phyloP scores from a whole-genome alignment of 2,797 vertebrate genomes.

The Dipus sagitta region DNA sequence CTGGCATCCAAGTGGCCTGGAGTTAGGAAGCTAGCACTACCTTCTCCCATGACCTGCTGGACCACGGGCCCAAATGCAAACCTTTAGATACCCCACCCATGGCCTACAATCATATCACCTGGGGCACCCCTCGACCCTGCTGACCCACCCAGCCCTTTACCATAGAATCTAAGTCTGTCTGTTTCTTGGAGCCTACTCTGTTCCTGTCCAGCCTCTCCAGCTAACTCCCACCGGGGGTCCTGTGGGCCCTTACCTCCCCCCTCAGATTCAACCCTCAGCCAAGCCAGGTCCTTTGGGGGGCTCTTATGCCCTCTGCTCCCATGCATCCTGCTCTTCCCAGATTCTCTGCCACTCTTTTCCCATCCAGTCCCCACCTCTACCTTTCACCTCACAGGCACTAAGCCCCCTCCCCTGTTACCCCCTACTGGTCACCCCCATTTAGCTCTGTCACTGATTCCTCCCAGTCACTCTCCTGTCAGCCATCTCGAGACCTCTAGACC shows the following conservation, averaged over 20 bases:
- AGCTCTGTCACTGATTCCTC: slow-evolving; percentile 54
- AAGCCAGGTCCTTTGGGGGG: slow-evolving; percentile 16
- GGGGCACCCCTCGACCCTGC: slow-evolving; percentile 21
- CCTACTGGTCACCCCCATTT: slow-evolving; percentile 51
- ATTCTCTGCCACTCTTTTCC: slow-evolving; percentile 64
- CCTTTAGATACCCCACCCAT: slow-evolving; percentile 34
- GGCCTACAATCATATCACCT: slow-evolving; percentile 13
- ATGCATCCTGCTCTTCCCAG: slow-evolving; percentile 40
- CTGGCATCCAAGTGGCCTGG: slow-evolving; percentile 21
- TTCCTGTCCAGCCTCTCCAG: slow-evolving; percentile 62
- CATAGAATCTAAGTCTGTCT: slow-evolving; percentile 8
- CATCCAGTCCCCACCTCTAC: slow-evolving; percentile 68
- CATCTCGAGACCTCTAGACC: slow-evolving; percentile 69
- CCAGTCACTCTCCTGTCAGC: slow-evolving; percentile 70
- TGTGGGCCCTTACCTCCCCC: slow-evolving; percentile 36
- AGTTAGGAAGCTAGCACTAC: not conserved
- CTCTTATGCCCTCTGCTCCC: slow-evolving; percentile 35
- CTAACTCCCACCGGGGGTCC: slow-evolving; percentile 60
- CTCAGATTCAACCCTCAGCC: slow-evolving; percentile 15
- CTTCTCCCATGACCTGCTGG: slow-evolving; percentile 52
- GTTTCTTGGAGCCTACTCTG: slow-evolving; percentile 46
- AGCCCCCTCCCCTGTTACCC: slow-evolving; percentile 60
- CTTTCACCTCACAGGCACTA: slow-evolving; percentile 53
- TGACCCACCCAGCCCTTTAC: not conserved
- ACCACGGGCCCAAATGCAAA: slow-evolving; percentile 44